Conservation (phyloP, 2,888 invertebrate genomes). For the Tanypteryx hageni region DNA sequence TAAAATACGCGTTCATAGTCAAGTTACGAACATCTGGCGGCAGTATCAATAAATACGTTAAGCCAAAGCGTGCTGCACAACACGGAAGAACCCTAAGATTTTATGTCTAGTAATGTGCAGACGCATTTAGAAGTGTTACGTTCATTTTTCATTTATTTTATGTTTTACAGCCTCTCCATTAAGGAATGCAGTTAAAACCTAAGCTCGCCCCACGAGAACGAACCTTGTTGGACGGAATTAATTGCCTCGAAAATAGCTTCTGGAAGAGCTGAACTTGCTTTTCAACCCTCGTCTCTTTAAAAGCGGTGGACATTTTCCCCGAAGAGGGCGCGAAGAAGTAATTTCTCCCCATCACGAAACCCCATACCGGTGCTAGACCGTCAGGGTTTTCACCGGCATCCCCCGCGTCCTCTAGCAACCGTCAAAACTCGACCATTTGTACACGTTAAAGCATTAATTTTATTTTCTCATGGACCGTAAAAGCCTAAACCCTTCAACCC, state of each 20-base stretch:
- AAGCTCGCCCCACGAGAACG: neutral
- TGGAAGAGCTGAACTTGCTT: neutral
- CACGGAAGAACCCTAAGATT: no score
- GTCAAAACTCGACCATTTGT: conserved; percentile 22
- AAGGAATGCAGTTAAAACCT: neutral
- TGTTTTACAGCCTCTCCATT: neutral
- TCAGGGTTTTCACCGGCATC: no score
- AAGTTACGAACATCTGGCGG: no score
- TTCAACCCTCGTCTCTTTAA: neutral
- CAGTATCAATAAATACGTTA: no score
- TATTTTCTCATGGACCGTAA: neutral
- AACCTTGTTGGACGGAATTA: neutral
- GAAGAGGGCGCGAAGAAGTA: neutral
- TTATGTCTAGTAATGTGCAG: no score
- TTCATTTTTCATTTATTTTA: no score
- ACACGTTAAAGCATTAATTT: conserved; percentile 21
- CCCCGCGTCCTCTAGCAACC: neutral
- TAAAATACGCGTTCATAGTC: no score
- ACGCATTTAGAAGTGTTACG: no score
- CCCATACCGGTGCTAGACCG: no score
- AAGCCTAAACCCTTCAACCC: neutral
- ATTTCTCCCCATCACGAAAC: neutral
- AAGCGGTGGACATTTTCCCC: neutral
- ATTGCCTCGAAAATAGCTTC: neutral
- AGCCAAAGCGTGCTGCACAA: no score